phyloP scores from a whole-genome alignment of 2,113 vertebrate genomes.

The Tor tambroides region DNA sequence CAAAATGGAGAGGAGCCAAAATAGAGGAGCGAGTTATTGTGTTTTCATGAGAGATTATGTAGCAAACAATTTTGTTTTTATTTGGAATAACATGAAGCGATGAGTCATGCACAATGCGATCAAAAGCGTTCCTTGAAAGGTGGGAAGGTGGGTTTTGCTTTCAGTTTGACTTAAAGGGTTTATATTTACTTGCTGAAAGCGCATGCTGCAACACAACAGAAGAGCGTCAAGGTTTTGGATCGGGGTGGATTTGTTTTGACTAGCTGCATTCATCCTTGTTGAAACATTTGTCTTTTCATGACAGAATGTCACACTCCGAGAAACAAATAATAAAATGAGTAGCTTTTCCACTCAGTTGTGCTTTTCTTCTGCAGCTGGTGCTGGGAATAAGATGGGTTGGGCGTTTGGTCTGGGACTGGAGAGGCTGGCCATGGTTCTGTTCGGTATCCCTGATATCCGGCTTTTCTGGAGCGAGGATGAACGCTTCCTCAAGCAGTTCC shows the following conservation, averaged over 20 bases:
- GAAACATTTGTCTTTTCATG: not conserved
- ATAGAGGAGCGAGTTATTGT: not conserved
- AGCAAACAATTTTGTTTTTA: not conserved
- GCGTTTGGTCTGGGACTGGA: conserved; percentile 94
- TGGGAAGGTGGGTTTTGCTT: not conserved
- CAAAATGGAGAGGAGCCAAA: not conserved
- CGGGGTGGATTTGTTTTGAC: not conserved
- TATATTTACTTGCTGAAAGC: not conserved
- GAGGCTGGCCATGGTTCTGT: conserved; percentile 93
- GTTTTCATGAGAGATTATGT: not conserved
- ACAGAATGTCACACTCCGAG: conserved; percentile 1
- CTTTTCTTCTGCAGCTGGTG: conserved; percentile 81
- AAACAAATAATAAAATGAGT: not conserved
- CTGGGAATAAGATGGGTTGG: conserved; percentile 86
- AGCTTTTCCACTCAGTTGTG: not conserved
- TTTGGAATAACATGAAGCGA: not conserved
- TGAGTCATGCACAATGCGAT: not conserved
- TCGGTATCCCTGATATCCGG: conserved; percentile 90
- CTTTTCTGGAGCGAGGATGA: conserved; percentile 95
- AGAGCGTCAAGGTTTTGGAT: not conserved
- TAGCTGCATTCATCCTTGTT: not conserved
- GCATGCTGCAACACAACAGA: not conserved
- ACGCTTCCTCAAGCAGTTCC: conserved; percentile 89
- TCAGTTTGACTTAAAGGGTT: not conserved
- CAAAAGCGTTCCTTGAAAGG: not conserved